Evolutionary conservation across 2,113 vertebrate genomes (phyloP), one percentile per base, ranked within the genome.

Genomic region (Indri indri): DNA sequence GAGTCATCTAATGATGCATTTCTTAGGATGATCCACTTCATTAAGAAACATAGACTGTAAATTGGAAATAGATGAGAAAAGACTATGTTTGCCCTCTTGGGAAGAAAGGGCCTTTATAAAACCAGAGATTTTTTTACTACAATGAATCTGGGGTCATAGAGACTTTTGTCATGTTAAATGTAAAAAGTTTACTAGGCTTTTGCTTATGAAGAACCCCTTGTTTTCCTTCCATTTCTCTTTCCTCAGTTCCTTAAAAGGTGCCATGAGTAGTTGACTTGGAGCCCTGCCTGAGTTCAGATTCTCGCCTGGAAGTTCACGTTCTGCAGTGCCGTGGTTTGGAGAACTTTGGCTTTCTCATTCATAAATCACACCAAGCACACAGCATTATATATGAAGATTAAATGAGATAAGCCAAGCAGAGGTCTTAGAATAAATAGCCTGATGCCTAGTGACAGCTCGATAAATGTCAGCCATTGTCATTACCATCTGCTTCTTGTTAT

Each of bases 101-200:
- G 42, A 82, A 92, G 23, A 59, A 87, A 96, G 25, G 91, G 12
- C 2, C 12, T 92, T 93, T 89, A 81, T 79, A 88, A 96, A 94
- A 42, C 7, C 27, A 90, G 17, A 8, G 6, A n/a, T n/a, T 80
- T 93, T 90, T 90, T 90, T 59, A 89, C 8, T 66, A n/a, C 7
- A 85, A 8, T 66, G 50, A 92, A 74, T 17, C 32, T 80, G 74
- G 16, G 42, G n/a, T 81, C 63, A 85, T 85, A 70, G 37, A 74
- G 40, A 79, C 11, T 63, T 74, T 42, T 73, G 54, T 76, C 13
- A 71, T 8, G 4, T 68, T 85, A 54, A 34, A 77, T 84, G 13
- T 18, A 90, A 92, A 80, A 47, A 2, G 3, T 76, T 88, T 73
- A 70, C 57, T 73, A 40, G 40, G 13, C 8, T n/a, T 91, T 32